phyloP scores from a whole-genome alignment of 2,888 invertebrate species.

The Callimorpha dominula region DNA sequence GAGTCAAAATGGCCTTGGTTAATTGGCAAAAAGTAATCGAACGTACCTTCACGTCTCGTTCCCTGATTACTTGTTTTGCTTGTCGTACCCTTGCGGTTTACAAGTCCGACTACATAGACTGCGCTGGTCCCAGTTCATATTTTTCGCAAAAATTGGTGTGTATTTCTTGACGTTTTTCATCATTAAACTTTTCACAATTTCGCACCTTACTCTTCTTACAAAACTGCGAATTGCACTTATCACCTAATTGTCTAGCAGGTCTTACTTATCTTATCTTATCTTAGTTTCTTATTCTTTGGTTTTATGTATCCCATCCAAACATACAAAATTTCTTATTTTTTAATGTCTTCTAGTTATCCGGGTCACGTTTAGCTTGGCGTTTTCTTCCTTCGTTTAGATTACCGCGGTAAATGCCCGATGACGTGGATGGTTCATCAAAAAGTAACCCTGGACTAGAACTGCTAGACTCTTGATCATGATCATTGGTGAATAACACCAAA shows the following conservation, averaged over 20 bases:
- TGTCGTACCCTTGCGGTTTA: too few species aligned
- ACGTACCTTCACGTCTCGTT: too few species aligned
- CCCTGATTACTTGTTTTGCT: too few species aligned
- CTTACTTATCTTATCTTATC: constrained; percentile 27
- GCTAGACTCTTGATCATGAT: constrained; percentile 27
- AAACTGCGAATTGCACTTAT: constrained; percentile 36
- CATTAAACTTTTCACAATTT: constrained; percentile 25
- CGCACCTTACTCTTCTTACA: constrained; percentile 35
- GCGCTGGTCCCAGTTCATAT: too few species aligned
- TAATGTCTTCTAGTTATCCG: constrained; percentile 34
- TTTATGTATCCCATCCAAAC: constrained; percentile 38
- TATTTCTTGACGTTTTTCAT: constrained; percentile 32
- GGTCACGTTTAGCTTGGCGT: constrained; percentile 28
- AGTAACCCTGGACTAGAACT: constrained; percentile 16
- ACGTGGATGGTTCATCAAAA: constrained; percentile 28
- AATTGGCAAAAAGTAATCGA: too few species aligned
- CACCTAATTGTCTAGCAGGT: constrained; percentile 13
- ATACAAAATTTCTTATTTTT: constrained; percentile 31
- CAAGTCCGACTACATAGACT: too few species aligned
- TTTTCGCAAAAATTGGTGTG: constrained; percentile 11
- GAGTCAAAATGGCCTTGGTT: too few species aligned
- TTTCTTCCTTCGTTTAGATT: constrained; percentile 33
- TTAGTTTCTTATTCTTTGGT: constrained; percentile 20
- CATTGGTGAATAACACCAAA: constrained; percentile 10
- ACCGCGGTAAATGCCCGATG: constrained; percentile 13